Evolutionary conservation across 35 echinoderm and acorn worm genomes (phyloP).

Genomic region (Lytechinus pictus): DNA sequence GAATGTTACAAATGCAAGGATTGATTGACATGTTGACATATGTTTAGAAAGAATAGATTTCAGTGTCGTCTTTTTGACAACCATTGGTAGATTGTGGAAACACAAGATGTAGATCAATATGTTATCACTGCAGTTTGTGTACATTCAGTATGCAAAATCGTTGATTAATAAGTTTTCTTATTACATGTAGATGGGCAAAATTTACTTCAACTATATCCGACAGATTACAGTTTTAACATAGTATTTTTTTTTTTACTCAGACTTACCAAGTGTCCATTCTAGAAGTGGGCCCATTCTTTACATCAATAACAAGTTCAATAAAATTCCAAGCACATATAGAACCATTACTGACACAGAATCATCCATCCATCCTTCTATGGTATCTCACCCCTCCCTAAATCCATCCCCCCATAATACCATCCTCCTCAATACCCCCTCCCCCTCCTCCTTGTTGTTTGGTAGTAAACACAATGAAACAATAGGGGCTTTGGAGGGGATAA

Average conservation of each 20-base stretch:
- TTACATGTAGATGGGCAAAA: not conserved
- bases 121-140: too few species aligned
- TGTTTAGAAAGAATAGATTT: too few species aligned
- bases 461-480: slow-evolving; percentile 6
- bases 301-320: not conserved
- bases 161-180: too few species aligned
- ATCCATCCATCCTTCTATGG: not conserved
- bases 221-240: not conserved
- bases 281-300: too few species aligned
- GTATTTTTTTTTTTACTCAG: not conserved
- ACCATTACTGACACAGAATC: not conserved
- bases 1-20: too few species aligned
- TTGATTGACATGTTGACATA: too few species aligned
- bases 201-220: not conserved
- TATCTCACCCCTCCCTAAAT: not conserved
- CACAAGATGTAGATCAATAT: too few species aligned
- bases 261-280: not conserved
- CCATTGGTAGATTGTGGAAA: too few species aligned
- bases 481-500: not conserved
- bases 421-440: not conserved
- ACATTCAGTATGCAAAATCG: too few species aligned
- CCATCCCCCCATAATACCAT: not conserved
- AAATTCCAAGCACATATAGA: not conserved
- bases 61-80: too few species aligned
- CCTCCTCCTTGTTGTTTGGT: not conserved